Base-by-base conservation (phyloP, 2,888 invertebrate species). In the Sinotaia quadrata region DNA sequence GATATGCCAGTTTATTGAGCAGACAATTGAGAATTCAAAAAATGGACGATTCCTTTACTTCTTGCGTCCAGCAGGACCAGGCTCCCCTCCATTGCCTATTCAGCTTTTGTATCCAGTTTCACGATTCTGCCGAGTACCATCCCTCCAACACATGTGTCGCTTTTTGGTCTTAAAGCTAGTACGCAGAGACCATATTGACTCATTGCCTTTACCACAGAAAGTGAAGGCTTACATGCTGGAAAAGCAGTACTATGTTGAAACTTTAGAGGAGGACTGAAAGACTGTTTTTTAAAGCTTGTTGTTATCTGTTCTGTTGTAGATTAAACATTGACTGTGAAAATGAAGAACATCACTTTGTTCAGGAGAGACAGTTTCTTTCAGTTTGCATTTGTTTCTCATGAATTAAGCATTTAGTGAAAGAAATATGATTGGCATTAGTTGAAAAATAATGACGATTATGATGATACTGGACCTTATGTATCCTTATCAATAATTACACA, bases 21-120 rank as follows among this genome's bases (percentile, higher is more conserved):
- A 92, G 80, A 93, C 93, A 21, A 91, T 94, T 88, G 90, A 90
- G 75, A 91, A 91, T 75, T 93, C 93, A 52, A 91, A 91, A 73
- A 91, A 91, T 58, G 91, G 92, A 52, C 91, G 93, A 57, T 92
- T 93, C 81, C 90, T 97, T 80, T 93, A 93, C 87, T 94, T 93
- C 83, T 92, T 93, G 0, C 90, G 92, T 74, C 92, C 92, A 3
- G 90, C 91, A 68, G 91, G 91, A 67, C 92, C 92, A 18, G 91
- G 92, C 71, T 90, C 91, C 73, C 92, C 92, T 15, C 91, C 92
- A 54, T 92, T 92, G 86, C 93, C 93, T 2, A 93, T 94, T 51
- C 91, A 93, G 56, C 88, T 94, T 37, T 92, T 92, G 34, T 91
- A 92, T 81, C 94, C 94, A 1, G 90, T 94, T 10, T 94, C 93